These are phyloP conservation scores for Crypturellus undulatus DNA, from an alignment of 2,113 vertebrate genomes.

Conservation along the genomic window DNA sequence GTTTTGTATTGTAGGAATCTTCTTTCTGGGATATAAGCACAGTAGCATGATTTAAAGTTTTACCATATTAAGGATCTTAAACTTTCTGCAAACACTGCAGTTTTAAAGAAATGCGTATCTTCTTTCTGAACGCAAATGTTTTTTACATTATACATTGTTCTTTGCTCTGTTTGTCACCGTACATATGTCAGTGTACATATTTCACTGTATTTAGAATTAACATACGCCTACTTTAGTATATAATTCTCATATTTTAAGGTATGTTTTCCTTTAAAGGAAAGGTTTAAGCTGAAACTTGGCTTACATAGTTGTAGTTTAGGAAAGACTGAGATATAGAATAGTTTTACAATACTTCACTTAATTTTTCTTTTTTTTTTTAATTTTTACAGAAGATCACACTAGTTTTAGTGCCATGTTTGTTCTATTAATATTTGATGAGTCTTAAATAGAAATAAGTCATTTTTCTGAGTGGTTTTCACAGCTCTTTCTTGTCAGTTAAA, in stretches of 20 bases:
- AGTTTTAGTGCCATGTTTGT: background rate
- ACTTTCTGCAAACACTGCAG: background rate
- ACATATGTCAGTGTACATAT: too few relatives aligned
- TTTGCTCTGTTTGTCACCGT: background rate
- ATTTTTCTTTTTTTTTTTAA: background rate
- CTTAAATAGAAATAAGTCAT: conserved; percentile 12
- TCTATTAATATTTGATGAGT: background rate
- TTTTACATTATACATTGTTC: background rate
- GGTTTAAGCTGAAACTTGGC: conserved; percentile 2
- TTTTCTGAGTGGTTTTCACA: conserved; percentile 46
- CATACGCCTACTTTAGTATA: background rate
- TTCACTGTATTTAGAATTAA: background rate
- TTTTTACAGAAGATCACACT: conserved; percentile 16
- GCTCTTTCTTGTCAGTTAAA: conserved; percentile 21
- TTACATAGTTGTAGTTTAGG: background rate
- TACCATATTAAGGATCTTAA: background rate
- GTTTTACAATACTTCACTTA: background rate
- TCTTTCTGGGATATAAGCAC: conserved; percentile 32
- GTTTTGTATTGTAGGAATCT: conserved; percentile 6
- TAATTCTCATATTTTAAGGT: background rate
- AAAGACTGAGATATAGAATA: background rate
- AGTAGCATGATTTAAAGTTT: conserved; percentile 58
- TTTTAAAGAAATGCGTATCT: conserved; percentile 13
- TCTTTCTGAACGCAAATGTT: background rate
- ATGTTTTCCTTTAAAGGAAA: background rate